Evolutionary conservation across 2,797 vertebrate genomes (phyloP).

Genomic region (Oreortyx pictus): DNA sequence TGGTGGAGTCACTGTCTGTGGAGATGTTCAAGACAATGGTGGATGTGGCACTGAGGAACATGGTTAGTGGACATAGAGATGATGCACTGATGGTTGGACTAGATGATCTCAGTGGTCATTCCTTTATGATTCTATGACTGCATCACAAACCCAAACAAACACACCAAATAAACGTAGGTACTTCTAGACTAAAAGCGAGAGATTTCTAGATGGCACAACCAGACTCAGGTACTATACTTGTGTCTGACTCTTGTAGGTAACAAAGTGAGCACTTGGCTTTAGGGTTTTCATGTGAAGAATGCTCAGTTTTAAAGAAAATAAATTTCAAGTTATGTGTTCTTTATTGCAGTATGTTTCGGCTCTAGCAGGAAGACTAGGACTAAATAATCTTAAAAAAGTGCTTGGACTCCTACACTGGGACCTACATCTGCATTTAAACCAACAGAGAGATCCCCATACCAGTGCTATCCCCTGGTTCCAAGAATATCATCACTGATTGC

Average conservation of each 20-base stretch:
- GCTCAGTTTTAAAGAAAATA: neutral
- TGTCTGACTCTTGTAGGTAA: neutral
- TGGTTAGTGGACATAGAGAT: no score
- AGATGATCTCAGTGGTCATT: no score
- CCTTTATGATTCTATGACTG: no score
- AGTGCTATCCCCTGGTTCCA: neutral
- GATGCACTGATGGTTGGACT: no score
- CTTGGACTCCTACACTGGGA: neutral
- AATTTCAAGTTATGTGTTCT: neutral
- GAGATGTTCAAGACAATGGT: no score
- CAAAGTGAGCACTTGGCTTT: neutral
- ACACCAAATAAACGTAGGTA: neutral
- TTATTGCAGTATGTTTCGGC: neutral
- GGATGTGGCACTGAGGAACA: no score
- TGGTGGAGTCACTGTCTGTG: no score
- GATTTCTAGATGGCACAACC: neutral
- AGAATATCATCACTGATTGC: neutral
- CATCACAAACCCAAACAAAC: neutral
- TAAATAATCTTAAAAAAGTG: neutral
- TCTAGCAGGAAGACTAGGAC: neutral
- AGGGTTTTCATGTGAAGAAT: neutral
- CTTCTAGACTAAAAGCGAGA: neutral
- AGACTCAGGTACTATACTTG: neutral
- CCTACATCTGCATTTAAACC: neutral
- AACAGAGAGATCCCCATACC: accelerated